Conservation (phyloP, 2,113 vertebrate species). For the Monopterus albus region DNA sequence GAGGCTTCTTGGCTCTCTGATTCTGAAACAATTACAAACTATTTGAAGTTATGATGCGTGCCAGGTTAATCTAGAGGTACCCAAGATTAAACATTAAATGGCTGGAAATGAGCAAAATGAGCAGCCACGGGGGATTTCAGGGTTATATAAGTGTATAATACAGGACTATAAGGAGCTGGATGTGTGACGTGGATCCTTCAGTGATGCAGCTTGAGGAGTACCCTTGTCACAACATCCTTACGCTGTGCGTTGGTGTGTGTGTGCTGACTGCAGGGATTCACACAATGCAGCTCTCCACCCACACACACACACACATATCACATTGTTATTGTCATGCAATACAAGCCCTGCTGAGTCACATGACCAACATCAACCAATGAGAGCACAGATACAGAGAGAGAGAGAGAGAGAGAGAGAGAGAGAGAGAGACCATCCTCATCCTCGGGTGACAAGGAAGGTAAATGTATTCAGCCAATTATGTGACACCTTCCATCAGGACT, state of each 20-base stretch:
- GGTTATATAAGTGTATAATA: too few relatives aligned
- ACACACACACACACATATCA: constrained; percentile 22
- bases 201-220: too few relatives aligned
- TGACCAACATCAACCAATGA: constrained; percentile 40
- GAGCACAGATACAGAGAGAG: constrained; percentile 1
- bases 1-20: too few relatives aligned
- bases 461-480: constrained; percentile 42
- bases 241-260: background rate
- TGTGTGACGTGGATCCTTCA: background rate
- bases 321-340: constrained; percentile 15
- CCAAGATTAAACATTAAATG: too few relatives aligned
- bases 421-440: background rate
- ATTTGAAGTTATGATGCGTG: too few relatives aligned
- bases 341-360: constrained; percentile 13
- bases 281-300: constrained; percentile 12
- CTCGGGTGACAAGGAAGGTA: constrained; percentile 8
- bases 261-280: background rate
- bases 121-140: too few relatives aligned
- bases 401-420: too few relatives aligned
- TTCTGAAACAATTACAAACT: too few relatives aligned
- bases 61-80: too few relatives aligned
- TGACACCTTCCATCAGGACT: background rate
- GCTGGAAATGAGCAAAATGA: too few relatives aligned
- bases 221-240: constrained; percentile 23
- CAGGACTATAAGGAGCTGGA: too few relatives aligned